phyloP scores from a whole-genome alignment of 2,797 vertebrate species.

The Paramormyrops hopkinsi region DNA sequence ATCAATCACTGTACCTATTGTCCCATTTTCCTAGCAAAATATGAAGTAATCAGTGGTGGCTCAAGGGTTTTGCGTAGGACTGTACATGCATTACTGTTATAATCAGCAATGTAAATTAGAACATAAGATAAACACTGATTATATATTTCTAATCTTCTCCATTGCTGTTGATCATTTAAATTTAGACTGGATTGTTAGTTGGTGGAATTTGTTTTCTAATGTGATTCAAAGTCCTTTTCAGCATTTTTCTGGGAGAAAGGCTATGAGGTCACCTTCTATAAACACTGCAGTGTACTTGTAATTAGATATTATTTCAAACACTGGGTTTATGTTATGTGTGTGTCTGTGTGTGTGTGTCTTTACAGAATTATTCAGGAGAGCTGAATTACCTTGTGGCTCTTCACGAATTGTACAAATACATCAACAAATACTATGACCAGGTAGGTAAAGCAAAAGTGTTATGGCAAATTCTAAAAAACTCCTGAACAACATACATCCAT shows the following conservation, averaged over 20 bases:
- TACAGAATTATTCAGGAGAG: slow-evolving; percentile 86
- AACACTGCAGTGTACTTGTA: not conserved
- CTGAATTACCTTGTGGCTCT: slow-evolving; percentile 90
- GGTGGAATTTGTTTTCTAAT: not conserved
- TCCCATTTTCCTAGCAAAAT: not conserved
- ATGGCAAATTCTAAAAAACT: not conserved
- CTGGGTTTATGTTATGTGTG: not conserved
- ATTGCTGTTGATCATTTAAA: not conserved
- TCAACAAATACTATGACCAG: slow-evolving; percentile 98
- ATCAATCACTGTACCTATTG: not conserved
- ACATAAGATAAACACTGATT: not conserved
- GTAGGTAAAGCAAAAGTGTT: slow-evolving; percentile 53
- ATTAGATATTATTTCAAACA: not conserved
- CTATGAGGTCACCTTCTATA: not conserved
- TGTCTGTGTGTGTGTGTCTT: slow-evolving; percentile 24
- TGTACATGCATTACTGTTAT: not conserved
- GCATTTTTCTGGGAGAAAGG: not conserved
- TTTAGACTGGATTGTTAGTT: not conserved
- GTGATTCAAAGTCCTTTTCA: not conserved
- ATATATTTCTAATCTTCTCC: not conserved
- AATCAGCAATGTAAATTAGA: not conserved
- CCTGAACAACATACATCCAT: not conserved
- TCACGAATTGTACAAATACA: slow-evolving; percentile 96
- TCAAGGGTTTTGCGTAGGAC: not conserved
- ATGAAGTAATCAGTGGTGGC: not conserved